These are phyloP conservation scores for Limonius californicus DNA, from an alignment of 1,140 invertebrate species.

Conservation along the genomic window DNA sequence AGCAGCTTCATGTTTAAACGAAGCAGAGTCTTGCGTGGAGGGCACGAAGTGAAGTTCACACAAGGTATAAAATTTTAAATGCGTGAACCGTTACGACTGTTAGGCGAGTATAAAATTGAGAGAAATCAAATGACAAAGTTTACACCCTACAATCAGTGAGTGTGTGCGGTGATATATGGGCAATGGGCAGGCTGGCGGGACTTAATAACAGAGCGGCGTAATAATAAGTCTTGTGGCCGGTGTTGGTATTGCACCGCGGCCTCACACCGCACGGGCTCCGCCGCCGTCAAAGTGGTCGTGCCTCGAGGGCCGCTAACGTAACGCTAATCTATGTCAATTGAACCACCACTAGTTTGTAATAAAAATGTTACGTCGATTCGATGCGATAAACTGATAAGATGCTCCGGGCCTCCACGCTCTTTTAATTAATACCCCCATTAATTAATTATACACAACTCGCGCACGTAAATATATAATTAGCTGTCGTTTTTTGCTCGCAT, in stretches of 20 bases:
- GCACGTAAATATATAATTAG: too few relatives aligned
- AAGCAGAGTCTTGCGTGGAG: too few relatives aligned
- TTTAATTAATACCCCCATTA: background rate
- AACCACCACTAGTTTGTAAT: slow-evolving; percentile 25
- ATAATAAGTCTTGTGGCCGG: slow-evolving; percentile 38
- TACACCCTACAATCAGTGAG: slow-evolving; percentile 39
- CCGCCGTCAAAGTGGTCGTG: slow-evolving; percentile 26
- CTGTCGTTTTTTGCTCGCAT: too few relatives aligned
- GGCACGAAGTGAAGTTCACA: background rate
- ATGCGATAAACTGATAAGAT: background rate
- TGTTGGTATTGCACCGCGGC: slow-evolving; percentile 33
- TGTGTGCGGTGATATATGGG: slow-evolving; percentile 39
- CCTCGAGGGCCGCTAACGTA: slow-evolving; percentile 10
- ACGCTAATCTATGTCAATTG: slow-evolving; percentile 37
- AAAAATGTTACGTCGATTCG: slow-evolving; percentile 17
- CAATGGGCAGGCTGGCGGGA: slow-evolving; percentile 39
- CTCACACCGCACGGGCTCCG: slow-evolving; percentile 16
- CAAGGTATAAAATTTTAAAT: background rate
- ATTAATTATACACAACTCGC: too few relatives aligned
- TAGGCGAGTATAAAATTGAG: slow-evolving; percentile 14
- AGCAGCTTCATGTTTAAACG: too few relatives aligned
- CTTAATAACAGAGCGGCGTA: slow-evolving; percentile 41
- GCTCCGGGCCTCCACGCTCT: background rate
- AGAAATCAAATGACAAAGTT: slow-evolving; percentile 37
- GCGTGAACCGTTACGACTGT: slow-evolving; percentile 6